Evolutionary conservation across 92 coral and sea anemone genomes (phyloP).

Genomic region (Actinostola sp.): DNA sequence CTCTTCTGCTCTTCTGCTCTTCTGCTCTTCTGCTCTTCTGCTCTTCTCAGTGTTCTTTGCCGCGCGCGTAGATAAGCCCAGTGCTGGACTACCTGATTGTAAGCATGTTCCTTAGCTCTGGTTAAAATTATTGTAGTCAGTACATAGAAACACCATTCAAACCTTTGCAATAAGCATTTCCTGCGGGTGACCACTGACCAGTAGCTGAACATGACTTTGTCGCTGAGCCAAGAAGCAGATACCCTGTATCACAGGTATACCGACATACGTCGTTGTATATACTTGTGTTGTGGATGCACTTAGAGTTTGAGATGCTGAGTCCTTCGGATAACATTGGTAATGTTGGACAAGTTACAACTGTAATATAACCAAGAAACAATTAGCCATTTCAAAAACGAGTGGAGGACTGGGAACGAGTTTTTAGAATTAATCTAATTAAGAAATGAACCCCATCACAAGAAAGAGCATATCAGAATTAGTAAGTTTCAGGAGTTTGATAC

Average conservation of each 20-base stretch:
- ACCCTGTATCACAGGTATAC: constrained; percentile 38
- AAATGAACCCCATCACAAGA: too few relatives aligned
- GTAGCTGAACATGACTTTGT: constrained; percentile 34
- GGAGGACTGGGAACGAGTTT: too few relatives aligned
- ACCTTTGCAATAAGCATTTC: constrained; percentile 44
- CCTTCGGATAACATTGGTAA: constrained; percentile 36
- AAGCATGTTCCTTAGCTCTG: background rate
- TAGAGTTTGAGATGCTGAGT: constrained; percentile 19
- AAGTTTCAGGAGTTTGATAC: too few relatives aligned
- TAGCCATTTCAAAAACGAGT: too few relatives aligned
- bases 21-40: too few relatives aligned
- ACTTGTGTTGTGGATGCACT: constrained; percentile 9
- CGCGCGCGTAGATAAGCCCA: too few relatives aligned
- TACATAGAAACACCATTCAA: background rate
- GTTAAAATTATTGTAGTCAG: background rate
- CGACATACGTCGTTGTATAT: constrained; percentile 30
- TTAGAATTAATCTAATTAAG: too few relatives aligned
- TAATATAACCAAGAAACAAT: too few relatives aligned
- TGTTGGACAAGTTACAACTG: constrained; percentile 41
- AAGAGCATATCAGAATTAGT: too few relatives aligned
- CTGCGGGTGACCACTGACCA: constrained; percentile 43
- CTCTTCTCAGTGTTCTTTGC: too few relatives aligned
- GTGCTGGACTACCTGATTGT: background rate
- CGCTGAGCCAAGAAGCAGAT: constrained; percentile 46
- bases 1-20: too few relatives aligned